Conservation (phyloP, 2,797 vertebrate genomes). For the Mycteria americana region DNA sequence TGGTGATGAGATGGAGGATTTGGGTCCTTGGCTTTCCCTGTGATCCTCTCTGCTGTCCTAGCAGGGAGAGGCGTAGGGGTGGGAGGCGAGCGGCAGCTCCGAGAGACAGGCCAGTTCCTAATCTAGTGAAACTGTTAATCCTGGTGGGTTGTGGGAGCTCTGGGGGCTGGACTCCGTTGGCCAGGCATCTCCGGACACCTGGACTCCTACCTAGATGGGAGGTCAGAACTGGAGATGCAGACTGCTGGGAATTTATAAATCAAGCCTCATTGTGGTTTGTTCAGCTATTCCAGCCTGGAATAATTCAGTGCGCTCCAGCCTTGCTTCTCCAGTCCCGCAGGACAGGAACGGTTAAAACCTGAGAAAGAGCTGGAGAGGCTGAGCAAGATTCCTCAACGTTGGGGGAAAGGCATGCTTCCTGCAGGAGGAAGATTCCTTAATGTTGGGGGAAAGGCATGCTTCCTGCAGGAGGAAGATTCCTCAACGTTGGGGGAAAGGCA, state of each 20-base stretch:
- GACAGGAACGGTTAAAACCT: neutral
- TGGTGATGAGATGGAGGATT: neutral
- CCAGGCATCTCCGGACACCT: neutral
- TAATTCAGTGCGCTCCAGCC: neutral
- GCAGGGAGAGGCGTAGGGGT: neutral
- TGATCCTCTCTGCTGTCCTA: neutral
- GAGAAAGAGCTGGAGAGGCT: neutral
- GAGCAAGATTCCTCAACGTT: rapidly evolving
- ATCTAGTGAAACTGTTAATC: neutral
- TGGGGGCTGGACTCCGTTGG: neutral
- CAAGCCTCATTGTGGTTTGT: neutral
- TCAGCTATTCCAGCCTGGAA: neutral
- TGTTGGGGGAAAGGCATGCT: neutral
- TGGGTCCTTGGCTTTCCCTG: neutral
- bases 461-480: neutral
- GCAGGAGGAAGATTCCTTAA: neutral
- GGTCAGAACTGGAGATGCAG: neutral
- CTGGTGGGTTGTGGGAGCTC: neutral
- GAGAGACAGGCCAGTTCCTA: neutral
- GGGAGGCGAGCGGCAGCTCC: neutral
- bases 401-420: neutral
- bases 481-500: too few species aligned
- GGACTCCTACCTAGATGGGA: neutral
- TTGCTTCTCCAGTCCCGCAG: neutral
- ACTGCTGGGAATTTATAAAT: neutral